Evolutionary conservation across 2,888 invertebrate genomes (phyloP).

Genomic region (Boloria euphrosyne): DNA sequence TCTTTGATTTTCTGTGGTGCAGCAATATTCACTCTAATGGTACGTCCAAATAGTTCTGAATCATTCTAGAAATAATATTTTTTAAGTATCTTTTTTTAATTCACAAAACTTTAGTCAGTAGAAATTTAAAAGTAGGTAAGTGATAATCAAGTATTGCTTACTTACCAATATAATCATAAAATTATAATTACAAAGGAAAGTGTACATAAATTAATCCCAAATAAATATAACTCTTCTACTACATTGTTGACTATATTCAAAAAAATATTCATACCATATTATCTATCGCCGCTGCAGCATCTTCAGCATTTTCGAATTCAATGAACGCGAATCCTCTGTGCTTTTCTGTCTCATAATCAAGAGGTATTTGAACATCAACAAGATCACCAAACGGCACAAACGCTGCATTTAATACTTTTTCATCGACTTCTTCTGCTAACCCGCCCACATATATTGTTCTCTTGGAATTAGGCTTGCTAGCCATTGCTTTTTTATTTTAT

Average conservation of each 20-base stretch:
- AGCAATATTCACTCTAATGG: conserved; percentile 97
- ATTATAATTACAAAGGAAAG: background rate
- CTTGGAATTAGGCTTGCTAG: conserved; percentile 85
- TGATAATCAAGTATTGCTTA: too few relatives aligned
- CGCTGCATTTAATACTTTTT: conserved; percentile 96
- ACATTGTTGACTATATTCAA: background rate
- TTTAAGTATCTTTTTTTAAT: too few relatives aligned
- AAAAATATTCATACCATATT: conserved; percentile 90
- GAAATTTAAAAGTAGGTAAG: too few relatives aligned
- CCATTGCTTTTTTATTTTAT: conserved; percentile 51
- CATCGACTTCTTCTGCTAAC: conserved; percentile 96
- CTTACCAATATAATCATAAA: too few relatives aligned
- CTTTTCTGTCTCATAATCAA: conserved; percentile 98
- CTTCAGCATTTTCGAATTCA: conserved; percentile 98
- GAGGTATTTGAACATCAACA: conserved; percentile 98
- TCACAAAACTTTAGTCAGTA: too few relatives aligned
- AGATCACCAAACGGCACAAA: conserved; percentile 99
- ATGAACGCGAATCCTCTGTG: conserved; percentile 99
- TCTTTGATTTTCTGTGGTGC: conserved; percentile 98
- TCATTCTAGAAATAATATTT: conserved; percentile 88
- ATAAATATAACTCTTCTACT: too few relatives aligned
- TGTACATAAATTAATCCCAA: too few relatives aligned
- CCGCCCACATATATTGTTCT: conserved; percentile 94
- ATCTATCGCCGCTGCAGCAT: conserved; percentile 99
- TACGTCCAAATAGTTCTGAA: conserved; percentile 97